Percentiles rank a stretch among this genome's conserved stretches.
Evolutionary conservation across 2,113 vertebrate species (phyloP).

Genomic region (Cyphomyrus plagiostoma): DNA sequence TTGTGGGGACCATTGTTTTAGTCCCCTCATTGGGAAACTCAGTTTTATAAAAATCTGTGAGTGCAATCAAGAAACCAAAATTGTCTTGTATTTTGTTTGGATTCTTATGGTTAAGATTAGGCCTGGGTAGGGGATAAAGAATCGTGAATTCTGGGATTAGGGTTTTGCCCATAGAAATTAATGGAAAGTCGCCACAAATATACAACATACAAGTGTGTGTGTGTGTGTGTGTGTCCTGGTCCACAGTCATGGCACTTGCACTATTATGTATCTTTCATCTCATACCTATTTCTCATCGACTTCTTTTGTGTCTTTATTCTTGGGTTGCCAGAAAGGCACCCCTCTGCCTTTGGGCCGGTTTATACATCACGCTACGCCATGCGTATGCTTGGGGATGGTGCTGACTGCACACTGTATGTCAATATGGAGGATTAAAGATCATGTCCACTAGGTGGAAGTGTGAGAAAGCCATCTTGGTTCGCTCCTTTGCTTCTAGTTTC

Average conservation of each 20-base stretch:
- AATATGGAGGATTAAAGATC: neutral
- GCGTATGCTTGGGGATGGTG: neutral
- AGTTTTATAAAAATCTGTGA: neutral
- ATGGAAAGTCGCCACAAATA: neutral
- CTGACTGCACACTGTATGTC: neutral
- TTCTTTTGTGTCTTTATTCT: neutral
- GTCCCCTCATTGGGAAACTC: neutral
- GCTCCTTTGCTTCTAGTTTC: neutral
- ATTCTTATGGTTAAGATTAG: neutral
- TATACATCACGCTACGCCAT: neutral
- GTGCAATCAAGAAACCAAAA: neutral
- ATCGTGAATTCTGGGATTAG: neutral
- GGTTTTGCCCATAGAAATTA: neutral
- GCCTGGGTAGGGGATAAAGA: neutral
- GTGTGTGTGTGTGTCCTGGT: neutral
- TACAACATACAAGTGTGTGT: neutral
- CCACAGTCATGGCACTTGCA: neutral
- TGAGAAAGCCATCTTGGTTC: neutral
- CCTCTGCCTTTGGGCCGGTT: neutral
- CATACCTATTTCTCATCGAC: neutral
- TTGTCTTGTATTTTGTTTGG: neutral
- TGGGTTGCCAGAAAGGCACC: neutral
- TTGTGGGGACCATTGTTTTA: neutral
- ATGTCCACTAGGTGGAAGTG: neutral
- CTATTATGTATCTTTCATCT: neutral